Evolutionary conservation across 2,888 invertebrate species (phyloP).

Genomic region (Hirtodrosophila cameraria): DNA sequence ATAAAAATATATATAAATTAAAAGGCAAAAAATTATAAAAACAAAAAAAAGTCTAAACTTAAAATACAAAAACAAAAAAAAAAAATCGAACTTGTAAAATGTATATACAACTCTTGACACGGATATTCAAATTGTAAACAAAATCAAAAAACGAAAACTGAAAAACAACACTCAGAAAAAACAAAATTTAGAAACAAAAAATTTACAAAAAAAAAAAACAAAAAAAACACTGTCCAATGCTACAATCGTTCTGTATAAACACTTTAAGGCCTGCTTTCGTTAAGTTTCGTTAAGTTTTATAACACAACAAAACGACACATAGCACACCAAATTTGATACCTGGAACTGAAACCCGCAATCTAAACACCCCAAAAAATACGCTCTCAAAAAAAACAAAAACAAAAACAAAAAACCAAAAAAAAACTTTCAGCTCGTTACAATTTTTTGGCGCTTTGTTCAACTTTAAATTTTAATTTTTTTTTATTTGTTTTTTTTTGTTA

Average conservation of each 20-base stretch:
- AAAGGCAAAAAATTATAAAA: constrained; percentile 22
- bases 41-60: constrained; percentile 15
- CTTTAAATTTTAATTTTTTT: constrained; percentile 13
- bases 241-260: constrained; percentile 58
- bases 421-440: constrained; percentile 8
- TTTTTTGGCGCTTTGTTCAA: constrained; percentile 38
- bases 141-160: constrained; percentile 7
- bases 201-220: constrained; percentile 1
- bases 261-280: constrained; percentile 49
- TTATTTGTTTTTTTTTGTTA: constrained; percentile 23
- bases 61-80: constrained; percentile 12
- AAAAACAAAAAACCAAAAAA: background rate
- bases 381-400: constrained; percentile 5
- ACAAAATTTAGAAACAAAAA: constrained; percentile 7
- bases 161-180: constrained; percentile 9
- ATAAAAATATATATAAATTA: constrained; percentile 8
- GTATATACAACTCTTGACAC: constrained; percentile 41
- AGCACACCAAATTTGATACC: constrained; percentile 11
- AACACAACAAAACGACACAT: constrained; percentile 24
- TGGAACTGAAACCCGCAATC: background rate
- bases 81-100: constrained; percentile 24
- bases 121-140: constrained; percentile 46
- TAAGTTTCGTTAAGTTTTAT: constrained; percentile 59
- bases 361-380: too few species aligned
- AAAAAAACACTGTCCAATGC: constrained; percentile 61